These are phyloP conservation scores for Gortyna flavago DNA, from an alignment of 2,888 invertebrate species.

Conservation along the genomic window DNA sequence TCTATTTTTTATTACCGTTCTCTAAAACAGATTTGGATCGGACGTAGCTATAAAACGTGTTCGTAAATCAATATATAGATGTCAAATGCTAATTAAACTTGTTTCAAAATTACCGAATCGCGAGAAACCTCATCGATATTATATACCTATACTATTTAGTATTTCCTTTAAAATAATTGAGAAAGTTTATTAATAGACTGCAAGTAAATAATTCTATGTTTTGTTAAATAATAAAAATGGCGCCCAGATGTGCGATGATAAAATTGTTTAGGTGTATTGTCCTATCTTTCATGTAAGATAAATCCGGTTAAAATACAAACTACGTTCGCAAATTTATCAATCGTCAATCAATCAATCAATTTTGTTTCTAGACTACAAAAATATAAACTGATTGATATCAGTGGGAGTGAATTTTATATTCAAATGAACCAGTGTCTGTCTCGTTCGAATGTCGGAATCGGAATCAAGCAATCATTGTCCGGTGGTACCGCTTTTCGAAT, in stretches of 20 bases:
- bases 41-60: conserved; percentile 68
- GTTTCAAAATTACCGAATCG: conserved; percentile 58
- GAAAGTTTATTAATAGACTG: conserved; percentile 35
- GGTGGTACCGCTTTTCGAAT: conserved; percentile 56
- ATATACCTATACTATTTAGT: background rate
- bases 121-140: conserved; percentile 2
- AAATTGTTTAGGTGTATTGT: conserved; percentile 45
- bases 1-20: conserved; percentile 43
- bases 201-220: conserved; percentile 23
- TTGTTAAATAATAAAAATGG: conserved; percentile 18
- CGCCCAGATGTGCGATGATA: conserved; percentile 15
- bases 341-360: conserved; percentile 47
- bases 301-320: conserved; percentile 32
- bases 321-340: conserved; percentile 35
- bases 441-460: conserved; percentile 42
- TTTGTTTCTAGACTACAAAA: conserved; percentile 37
- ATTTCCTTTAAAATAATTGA: conserved; percentile 4
- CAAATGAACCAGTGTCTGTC: conserved; percentile 48
- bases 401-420: conserved; percentile 52
- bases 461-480: conserved; percentile 54
- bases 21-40: conserved; percentile 68
- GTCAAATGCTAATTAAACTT: conserved; percentile 69
- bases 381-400: conserved; percentile 34
- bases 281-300: conserved; percentile 31
- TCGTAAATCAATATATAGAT: conserved; percentile 72